Evolutionary conservation across 2,113 vertebrate species (phyloP).

Genomic region (Macquaria australasica): DNA sequence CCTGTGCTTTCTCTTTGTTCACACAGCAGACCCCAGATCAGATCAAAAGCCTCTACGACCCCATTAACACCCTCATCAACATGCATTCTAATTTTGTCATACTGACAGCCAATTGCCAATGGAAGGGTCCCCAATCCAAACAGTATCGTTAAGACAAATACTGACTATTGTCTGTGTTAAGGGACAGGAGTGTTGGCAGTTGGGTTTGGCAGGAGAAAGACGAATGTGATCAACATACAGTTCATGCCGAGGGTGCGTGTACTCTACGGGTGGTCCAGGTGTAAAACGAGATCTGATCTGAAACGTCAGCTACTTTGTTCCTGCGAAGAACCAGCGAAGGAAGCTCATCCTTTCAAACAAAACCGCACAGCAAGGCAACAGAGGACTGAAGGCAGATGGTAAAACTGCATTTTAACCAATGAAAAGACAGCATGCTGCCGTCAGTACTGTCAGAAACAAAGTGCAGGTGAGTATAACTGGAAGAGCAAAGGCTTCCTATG

Average conservation of each 20-base stretch:
- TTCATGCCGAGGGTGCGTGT: background rate
- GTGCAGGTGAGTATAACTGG: constrained; percentile 13
- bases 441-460: background rate
- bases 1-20: background rate
- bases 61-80: background rate
- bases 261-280: background rate
- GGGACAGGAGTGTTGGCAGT: background rate
- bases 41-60: constrained; percentile 5
- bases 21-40: constrained; percentile 28
- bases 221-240: background rate
- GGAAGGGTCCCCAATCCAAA: background rate
- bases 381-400: constrained; percentile 55
- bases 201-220: background rate
- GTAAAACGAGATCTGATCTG: background rate
- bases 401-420: constrained; percentile 34
- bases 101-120: background rate
- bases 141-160: too few relatives aligned
- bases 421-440: constrained; percentile 7
- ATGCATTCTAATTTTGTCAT: background rate
- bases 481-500: constrained; percentile 26
- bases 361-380: constrained; percentile 47
- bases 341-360: constrained; percentile 1
- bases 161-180: background rate
- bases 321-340: background rate
- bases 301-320: background rate